Conservation (phyloP, 2,888 invertebrate genomes). For the Phlogophora meticulosa region DNA sequence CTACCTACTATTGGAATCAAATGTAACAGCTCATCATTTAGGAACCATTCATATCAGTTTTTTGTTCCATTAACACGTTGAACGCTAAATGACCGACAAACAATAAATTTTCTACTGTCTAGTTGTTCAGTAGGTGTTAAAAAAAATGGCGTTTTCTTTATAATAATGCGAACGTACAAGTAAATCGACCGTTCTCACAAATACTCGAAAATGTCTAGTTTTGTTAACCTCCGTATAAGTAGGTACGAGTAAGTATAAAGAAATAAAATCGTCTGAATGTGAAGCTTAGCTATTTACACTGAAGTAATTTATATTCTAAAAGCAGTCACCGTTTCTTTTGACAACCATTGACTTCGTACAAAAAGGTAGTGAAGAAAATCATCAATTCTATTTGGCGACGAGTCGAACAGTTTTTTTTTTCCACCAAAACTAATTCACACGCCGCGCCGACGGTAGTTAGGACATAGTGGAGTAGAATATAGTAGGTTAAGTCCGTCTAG, state of each 20-base stretch:
- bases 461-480: background rate
- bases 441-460: conserved; percentile 40
- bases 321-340: conserved; percentile 48
- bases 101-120: too few relatives aligned
- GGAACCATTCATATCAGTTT: too few relatives aligned
- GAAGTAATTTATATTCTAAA: conserved; percentile 52
- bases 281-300: conserved; percentile 28
- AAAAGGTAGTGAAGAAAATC: conserved; percentile 59
- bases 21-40: too few relatives aligned
- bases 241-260: conserved; percentile 6
- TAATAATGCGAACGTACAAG: too few relatives aligned
- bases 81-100: too few relatives aligned
- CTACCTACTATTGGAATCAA: too few relatives aligned
- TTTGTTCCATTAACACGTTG: too few relatives aligned
- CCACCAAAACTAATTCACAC: conserved; percentile 66
- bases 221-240: conserved; percentile 7
- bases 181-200: too few relatives aligned
- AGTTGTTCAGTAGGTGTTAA: too few relatives aligned
- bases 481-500: conserved; percentile 24
- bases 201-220: background rate
- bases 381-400: conserved; percentile 64
- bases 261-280: conserved; percentile 28
- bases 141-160: too few relatives aligned
- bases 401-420: conserved; percentile 53
- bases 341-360: conserved; percentile 47